phyloP scores from a whole-genome alignment of 2,888 invertebrate genomes.

The Ptilodon capucinus region DNA sequence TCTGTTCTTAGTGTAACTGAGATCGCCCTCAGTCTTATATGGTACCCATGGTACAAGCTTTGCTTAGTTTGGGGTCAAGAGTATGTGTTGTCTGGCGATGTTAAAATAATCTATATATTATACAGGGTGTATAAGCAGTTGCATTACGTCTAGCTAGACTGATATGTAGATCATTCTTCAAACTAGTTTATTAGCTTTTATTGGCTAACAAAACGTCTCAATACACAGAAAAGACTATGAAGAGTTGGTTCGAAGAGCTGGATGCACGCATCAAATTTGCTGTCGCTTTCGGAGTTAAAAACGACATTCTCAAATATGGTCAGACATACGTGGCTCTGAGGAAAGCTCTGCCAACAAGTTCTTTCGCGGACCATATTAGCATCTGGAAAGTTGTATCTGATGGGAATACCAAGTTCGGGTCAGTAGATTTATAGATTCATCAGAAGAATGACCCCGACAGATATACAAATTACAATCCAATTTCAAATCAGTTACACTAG shows the following conservation, averaged over 20 bases:
- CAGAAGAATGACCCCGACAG: no score
- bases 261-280: constrained; percentile 34
- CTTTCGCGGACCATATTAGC: constrained; percentile 38
- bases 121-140: no score
- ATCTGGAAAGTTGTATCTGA: constrained; percentile 24
- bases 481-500: no score
- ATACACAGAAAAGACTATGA: constrained; percentile 11
- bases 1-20: no score
- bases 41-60: no score
- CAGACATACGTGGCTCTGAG: constrained; percentile 33
- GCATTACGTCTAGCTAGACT: no score
- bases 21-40: no score
- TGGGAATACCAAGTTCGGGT: background rate
- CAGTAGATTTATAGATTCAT: background rate
- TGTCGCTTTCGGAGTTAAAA: constrained; percentile 28
- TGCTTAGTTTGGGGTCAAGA: no score
- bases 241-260: constrained; percentile 33
- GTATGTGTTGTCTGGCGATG: no score
- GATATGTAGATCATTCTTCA: no score
- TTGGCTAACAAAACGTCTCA: background rate
- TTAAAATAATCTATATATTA: no score
- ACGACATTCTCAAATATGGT: constrained; percentile 32
- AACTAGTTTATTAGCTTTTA: background rate
- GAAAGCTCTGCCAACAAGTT: constrained; percentile 29
- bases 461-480: no score